Evolutionary conservation across 2,888 invertebrate genomes (phyloP).

Genomic region (Polylopha cassiicola): DNA sequence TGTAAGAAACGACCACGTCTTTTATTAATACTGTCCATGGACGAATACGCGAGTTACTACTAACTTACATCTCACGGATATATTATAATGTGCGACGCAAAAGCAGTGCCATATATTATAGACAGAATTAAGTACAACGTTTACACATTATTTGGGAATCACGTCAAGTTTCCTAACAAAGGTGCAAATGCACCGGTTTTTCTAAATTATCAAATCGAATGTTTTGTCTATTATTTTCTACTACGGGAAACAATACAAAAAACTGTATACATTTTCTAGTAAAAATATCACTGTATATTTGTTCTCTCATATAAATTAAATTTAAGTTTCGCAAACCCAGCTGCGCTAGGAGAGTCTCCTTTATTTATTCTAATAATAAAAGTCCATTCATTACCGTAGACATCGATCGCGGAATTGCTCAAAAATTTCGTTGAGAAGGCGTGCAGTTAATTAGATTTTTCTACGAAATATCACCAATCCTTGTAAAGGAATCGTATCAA

Average conservation of each 20-base stretch:
- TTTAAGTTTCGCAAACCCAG: constrained; percentile 2
- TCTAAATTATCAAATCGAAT: no score
- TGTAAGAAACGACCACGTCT: constrained; percentile 22
- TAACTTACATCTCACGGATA: constrained; percentile 44
- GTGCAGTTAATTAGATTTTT: constrained; percentile 16
- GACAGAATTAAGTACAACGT: constrained; percentile 53
- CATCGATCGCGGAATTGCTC: constrained; percentile 14
- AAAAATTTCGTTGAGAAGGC: constrained; percentile 9
- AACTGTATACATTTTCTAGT: no score
- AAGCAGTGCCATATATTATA: constrained; percentile 54
- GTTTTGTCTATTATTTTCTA: no score
- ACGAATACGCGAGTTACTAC: constrained; percentile 44
- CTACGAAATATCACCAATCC: no score
- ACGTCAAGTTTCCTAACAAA: neutral
- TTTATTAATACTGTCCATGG: constrained; percentile 52
- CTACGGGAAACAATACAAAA: no score
- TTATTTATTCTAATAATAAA: constrained; percentile 11
- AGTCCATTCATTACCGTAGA: constrained; percentile 13
- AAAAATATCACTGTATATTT: constrained; percentile 15
- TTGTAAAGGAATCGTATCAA: no score
- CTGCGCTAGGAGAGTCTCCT: constrained; percentile 10
- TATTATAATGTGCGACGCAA: constrained; percentile 50
- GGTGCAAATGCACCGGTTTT: no score
- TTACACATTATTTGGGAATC: constrained; percentile 22
- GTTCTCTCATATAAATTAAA: constrained; percentile 3